A percentile compares a stretch with the other conserved stretches of the same genome.
phyloP scores from a whole-genome alignment of 2,888 invertebrate genomes.

The Meteorus colon region DNA sequence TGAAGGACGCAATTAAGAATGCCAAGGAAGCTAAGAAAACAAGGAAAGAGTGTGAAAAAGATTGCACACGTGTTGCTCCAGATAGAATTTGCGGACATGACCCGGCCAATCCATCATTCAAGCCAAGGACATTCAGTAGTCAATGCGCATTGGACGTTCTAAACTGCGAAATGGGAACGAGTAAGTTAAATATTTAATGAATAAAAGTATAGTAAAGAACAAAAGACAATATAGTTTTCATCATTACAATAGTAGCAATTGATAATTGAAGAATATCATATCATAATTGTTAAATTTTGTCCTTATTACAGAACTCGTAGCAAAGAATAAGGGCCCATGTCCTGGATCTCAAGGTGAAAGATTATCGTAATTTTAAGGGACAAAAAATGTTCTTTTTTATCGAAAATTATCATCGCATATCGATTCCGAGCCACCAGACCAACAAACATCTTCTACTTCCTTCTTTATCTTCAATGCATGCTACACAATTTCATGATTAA shows the following conservation, averaged over 20 bases:
- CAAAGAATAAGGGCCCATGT: constrained; percentile 80
- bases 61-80: constrained; percentile 69
- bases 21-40: constrained; percentile 80
- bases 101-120: constrained; percentile 74
- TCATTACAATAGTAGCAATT: background rate
- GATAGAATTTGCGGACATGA: constrained; percentile 80
- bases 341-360: constrained; percentile 78
- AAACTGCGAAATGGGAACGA: constrained; percentile 80
- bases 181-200: constrained; percentile 72
- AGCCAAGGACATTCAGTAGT: constrained; percentile 78
- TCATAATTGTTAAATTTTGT: constrained; percentile 46
- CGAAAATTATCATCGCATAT: constrained; percentile 16
- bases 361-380: constrained; percentile 74
- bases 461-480: background rate
- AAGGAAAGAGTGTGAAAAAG: constrained; percentile 76
- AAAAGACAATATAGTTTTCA: background rate
- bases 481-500: background rate
- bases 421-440: constrained; percentile 25
- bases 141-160: constrained; percentile 79
- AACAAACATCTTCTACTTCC: background rate
- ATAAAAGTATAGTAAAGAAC: background rate
- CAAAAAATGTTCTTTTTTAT: constrained; percentile 14
- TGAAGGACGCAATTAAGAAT: constrained; percentile 68
- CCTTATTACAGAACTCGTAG: constrained; percentile 75
- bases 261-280: background rate